Evolutionary conservation across 2,888 invertebrate genomes (phyloP), one percentile per base, ranked within the genome.

Genomic region (Drosophila longiperda): DNA sequence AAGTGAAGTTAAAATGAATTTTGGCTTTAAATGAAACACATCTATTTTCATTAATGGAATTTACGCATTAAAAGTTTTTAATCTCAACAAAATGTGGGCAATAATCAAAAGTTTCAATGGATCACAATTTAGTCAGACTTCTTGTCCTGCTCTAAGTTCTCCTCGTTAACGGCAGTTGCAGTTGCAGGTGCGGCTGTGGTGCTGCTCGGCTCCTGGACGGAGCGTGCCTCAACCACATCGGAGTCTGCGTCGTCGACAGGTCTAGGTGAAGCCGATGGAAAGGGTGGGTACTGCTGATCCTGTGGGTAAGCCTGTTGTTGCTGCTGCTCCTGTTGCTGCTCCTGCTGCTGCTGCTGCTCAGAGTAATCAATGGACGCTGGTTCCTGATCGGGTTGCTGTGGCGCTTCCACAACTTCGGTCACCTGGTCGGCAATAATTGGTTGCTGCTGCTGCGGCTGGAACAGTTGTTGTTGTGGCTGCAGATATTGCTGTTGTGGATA

Each of bases 191-290:
- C 80, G 3, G 75, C 72, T 8, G 87, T 80, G 54, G 83, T 81
- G 77, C 62, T 80, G 67, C 54, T 71, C 23, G 71, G n/a, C 11
- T 76, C 80, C 11, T 66, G 62, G 32, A 68, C 89, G 12, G 89
- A 73, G 11, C 92, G 91, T 1, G 81, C 87, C 70, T 92, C 91
- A 20, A 91, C 86, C 45, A 92, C 85, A 69, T 92, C 92, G 42
- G 92, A 86, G 40, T 91, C 91, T 5, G 68, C 66, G 11, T 58
- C 78, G 7, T 63, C 63, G 34, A 42, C 48, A 0, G 82, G 74
- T 0, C 72, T 70, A 20, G 83, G 70, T 2, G 75, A 59, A 15
- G 79, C 74, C 17, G 88, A 67, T 8, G 88, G 78, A 61, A 74
- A 91, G 26, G 91, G 87, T 17, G 90, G 81, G 75, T 80, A 91